A percentile compares a stretch with the other conserved stretches of the same genome.
phyloP scores from a whole-genome alignment of 2,888 invertebrate genomes.

The Agrenia bidenticulata region DNA sequence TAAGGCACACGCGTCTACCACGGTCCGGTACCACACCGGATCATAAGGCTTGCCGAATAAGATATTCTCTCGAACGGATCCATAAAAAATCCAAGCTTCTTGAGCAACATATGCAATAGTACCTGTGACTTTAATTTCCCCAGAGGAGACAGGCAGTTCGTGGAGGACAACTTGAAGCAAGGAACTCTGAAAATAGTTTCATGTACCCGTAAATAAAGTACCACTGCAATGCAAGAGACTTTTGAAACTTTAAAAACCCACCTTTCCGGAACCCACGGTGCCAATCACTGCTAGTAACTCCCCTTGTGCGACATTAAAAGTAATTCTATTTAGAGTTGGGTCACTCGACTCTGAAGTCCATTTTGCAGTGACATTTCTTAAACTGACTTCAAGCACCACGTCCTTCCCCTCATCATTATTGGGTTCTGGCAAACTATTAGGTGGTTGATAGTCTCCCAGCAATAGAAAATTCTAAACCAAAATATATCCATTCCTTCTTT shows the following conservation, averaged over 20 bases:
- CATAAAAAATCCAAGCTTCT: constrained; percentile 54
- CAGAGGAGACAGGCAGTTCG: constrained; percentile 67
- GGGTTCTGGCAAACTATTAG: neutral
- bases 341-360: constrained; percentile 54
- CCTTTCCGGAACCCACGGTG: constrained; percentile 53
- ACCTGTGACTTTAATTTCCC: constrained; percentile 66
- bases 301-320: constrained; percentile 66
- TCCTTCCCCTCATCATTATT: neutral
- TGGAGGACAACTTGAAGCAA: constrained; percentile 69
- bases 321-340: constrained; percentile 68
- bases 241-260: constrained; percentile 18
- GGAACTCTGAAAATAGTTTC: constrained; percentile 33
- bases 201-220: too few species aligned
- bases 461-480: constrained; percentile 3
- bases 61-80: constrained; percentile 44
- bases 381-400: constrained; percentile 16
- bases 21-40: constrained; percentile 55
- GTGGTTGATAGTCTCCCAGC: constrained; percentile 9
- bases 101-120: constrained; percentile 66
- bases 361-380: constrained; percentile 48
- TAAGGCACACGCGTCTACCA: constrained; percentile 58
- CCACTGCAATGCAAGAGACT: too few species aligned
- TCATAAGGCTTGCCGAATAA: constrained; percentile 39
- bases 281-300: constrained; percentile 59
- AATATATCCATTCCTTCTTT: too few species aligned